Evolutionary conservation across 2,888 invertebrate genomes (phyloP), one percentile per base, ranked within the genome.

Genomic region (Aethes cnicana): DNA sequence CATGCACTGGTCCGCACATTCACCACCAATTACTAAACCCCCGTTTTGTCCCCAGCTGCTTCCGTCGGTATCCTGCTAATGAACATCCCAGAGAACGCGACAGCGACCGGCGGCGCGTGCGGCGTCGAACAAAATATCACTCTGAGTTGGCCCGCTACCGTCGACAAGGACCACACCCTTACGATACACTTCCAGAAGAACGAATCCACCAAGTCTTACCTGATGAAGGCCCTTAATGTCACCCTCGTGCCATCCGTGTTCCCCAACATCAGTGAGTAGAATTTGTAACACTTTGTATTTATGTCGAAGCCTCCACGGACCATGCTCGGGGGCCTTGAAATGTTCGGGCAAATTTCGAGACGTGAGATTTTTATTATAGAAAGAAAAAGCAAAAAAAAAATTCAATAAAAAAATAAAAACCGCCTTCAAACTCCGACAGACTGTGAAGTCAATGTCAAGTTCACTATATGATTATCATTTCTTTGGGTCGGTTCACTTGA

Each of bases 211-310:
- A 63, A 80, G 82, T 53, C 63, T 73, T 68, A 82, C 72, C 54
- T 62, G 65, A 50, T 80, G 66, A 60, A 71, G 81, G 64, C 62
- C 49, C 47, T 87, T 48, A 77, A 86, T 61, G 57, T 86, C 53
- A 61, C 71, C 0, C 66, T 88, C 0, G 64, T 72, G 2, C 64
- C 77, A 0, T 74, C 92, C 58, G 72, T 82, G 25, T 91, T 92
- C 57, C 66, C 74, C 16, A 83, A 82, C 54, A 68, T 70, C 8
- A 72, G 87, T 79, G 58, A 86, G 84, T 83, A 36, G 5, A n/a
- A 20, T 2, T 25, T 16, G 12, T 25, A n/a, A 17, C 14, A 6
- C 2, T 28, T 11, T 12, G n/a, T 9, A 4, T 26, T n/a, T n/a
- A n/a, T n/a, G n/a, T n/a, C n/a, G n/a, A n/a, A n/a, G n/a, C n/a